A percentile compares a stretch with the other conserved stretches of the same genome.
These are phyloP conservation scores for Peromyscus nudipes DNA, from an alignment of 2,797 vertebrate genomes.

Conservation along the genomic window DNA sequence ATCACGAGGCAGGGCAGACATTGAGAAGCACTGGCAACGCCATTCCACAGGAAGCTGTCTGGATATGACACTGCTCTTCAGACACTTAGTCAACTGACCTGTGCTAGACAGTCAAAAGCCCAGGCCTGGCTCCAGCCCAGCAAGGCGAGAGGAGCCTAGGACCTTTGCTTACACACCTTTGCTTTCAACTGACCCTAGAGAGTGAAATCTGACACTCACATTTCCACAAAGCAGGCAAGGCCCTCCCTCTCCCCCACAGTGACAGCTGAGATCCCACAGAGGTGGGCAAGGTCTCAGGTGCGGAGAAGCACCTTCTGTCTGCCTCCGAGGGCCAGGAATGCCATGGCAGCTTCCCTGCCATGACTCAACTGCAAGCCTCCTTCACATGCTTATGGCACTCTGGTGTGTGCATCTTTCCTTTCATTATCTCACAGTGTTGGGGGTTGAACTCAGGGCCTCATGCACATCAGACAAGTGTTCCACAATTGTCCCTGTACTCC, in stretches of 20 bases:
- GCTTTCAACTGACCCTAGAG: not conserved
- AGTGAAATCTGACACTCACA: not conserved
- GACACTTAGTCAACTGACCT: not conserved
- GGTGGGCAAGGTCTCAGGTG: not conserved
- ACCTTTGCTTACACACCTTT: not conserved
- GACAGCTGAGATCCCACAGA: not conserved
- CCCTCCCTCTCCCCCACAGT: not conserved
- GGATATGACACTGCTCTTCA: not conserved
- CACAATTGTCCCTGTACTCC: not conserved
- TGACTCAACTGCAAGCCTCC: not conserved
- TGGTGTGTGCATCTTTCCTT: not conserved
- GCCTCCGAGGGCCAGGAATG: not conserved
- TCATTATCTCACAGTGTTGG: not conserved
- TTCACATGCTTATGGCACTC: not conserved
- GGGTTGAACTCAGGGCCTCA: not conserved
- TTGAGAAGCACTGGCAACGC: not conserved
- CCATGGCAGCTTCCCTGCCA: not conserved
- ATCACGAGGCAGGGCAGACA: not conserved
- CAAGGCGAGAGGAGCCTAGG: not conserved
- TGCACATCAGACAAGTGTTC: not conserved
- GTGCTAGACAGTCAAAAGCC: not conserved
- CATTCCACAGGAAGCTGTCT: not conserved
- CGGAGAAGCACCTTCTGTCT: not conserved
- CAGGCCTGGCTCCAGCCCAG: not conserved
- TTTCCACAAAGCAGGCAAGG: not conserved